These are phyloP conservation scores for Caenorhabditis panamensis DNA, from an alignment of 2,888 invertebrate genomes.

Conservation along the genomic window DNA sequence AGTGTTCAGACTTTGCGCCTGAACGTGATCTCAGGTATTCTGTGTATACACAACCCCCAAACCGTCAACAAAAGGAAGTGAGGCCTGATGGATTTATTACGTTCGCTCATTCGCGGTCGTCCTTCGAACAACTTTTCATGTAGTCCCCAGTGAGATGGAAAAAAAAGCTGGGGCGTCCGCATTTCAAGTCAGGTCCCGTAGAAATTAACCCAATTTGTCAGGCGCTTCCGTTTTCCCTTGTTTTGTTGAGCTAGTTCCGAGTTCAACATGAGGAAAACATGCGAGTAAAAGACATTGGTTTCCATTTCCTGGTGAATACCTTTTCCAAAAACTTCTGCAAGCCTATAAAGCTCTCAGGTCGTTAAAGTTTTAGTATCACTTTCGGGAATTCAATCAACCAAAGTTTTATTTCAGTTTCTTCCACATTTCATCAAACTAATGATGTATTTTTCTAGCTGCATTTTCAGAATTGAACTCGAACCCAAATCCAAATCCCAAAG, in stretches of 20 bases:
- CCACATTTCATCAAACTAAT: slow-evolving; percentile 31
- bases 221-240: background rate
- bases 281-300: background rate
- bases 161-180: background rate
- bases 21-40: slow-evolving; percentile 34
- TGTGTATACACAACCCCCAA: slow-evolving; percentile 14
- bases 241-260: background rate
- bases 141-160: background rate
- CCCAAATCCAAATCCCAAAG: slow-evolving; percentile 15
- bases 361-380: no score
- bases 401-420: slow-evolving; percentile 6
- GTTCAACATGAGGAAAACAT: no score
- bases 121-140: background rate
- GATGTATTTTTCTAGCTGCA: background rate
- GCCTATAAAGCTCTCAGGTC: background rate
- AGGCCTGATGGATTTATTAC: slow-evolving; percentile 22
- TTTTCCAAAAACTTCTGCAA: background rate
- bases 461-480: background rate
- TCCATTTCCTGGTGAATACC: background rate
- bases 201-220: slow-evolving; percentile 22
- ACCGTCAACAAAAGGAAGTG: slow-evolving; percentile 24
- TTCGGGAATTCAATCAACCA: background rate
- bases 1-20: slow-evolving; percentile 25
- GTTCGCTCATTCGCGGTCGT: slow-evolving; percentile 1
- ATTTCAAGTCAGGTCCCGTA: slow-evolving; percentile 7